phyloP scores from a whole-genome alignment of 2,888 invertebrate genomes.

The Prosapia bicincta region DNA sequence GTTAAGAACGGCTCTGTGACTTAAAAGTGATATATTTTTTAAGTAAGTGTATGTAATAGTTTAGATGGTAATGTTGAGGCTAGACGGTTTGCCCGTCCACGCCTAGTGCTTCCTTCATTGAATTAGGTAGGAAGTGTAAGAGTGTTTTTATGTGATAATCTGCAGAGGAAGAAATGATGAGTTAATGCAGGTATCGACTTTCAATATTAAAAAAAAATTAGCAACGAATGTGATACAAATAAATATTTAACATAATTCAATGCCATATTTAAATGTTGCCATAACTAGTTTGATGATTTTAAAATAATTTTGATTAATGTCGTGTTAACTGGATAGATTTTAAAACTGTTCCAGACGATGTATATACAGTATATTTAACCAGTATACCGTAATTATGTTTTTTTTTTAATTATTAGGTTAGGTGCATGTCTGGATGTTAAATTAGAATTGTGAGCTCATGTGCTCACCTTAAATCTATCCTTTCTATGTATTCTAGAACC shows the following conservation, averaged over 20 bases:
- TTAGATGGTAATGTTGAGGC: not conserved
- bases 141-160: constrained; percentile 22
- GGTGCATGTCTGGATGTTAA: not conserved
- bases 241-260: constrained; percentile 24
- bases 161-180: not conserved
- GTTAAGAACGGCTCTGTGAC: not conserved
- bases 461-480: not conserved
- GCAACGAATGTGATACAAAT: constrained; percentile 30
- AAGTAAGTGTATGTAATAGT: not conserved
- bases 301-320: not conserved
- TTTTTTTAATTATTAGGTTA: not conserved
- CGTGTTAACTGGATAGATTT: not conserved
- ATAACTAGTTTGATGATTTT: constrained; percentile 18
- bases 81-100: constrained; percentile 3
- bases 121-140: constrained; percentile 27
- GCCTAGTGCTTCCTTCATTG: constrained; percentile 28
- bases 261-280: constrained; percentile 32
- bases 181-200: not conserved
- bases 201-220: constrained; percentile 16
- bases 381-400: not conserved
- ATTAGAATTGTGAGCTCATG: not conserved
- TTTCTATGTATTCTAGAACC: not conserved
- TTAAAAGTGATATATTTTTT: not conserved
- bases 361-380: not conserved
- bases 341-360: not conserved